Evolutionary conservation across 2,113 vertebrate genomes (phyloP), one percentile per base, ranked within the genome.

Genomic region (Lamprotornis superbus): DNA sequence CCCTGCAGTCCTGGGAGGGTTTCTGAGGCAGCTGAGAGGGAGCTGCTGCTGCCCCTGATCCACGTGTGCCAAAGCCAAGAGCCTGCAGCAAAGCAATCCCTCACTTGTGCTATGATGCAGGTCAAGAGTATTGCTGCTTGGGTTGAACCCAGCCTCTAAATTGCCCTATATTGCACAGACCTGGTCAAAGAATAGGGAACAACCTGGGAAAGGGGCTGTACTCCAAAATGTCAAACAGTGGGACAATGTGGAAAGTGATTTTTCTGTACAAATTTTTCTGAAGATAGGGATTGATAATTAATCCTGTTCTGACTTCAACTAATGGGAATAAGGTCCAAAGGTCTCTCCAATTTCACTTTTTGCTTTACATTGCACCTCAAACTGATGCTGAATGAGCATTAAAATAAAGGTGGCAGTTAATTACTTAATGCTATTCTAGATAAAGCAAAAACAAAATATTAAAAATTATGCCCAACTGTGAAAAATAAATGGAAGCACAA

Each of bases 131-230:
- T 44, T 25, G 10, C 5, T 33, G 28, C 47, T 83, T n/a, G n/a
- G 12, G 13, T 25, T 15, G 23, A 23, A 39, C 17, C 15, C 42
- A 76, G 42, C 31, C 53, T 57, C 52, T 33, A 33, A 90, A 57
- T 35, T 20, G 33, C 18, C 27, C 37, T 49, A 2, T 4, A 2
- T 11, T 47, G 5, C 40, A 56, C 17, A 52, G 42, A 50, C 9
- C 22, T 17, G 19, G 11, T 21, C 20, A 69, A 70, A 82, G 27
- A 53, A 30, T 0, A 37, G 13, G 10, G 59, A 85, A 19, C 0
- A 0, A 17, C 18, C 28, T 14, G 8, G 7, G 18, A 6, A 57
- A 63, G 2, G 12, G 9, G 20, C 16, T 28, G 2, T 19, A 8
- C 19, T 68, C 16, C 31, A 37, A 22, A 44, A 74, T 16, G 14